Evolutionary conservation across 2,797 vertebrate species (phyloP), one percentile per base, ranked within the genome.

Genomic region (Coregonus suidteri): DNA sequence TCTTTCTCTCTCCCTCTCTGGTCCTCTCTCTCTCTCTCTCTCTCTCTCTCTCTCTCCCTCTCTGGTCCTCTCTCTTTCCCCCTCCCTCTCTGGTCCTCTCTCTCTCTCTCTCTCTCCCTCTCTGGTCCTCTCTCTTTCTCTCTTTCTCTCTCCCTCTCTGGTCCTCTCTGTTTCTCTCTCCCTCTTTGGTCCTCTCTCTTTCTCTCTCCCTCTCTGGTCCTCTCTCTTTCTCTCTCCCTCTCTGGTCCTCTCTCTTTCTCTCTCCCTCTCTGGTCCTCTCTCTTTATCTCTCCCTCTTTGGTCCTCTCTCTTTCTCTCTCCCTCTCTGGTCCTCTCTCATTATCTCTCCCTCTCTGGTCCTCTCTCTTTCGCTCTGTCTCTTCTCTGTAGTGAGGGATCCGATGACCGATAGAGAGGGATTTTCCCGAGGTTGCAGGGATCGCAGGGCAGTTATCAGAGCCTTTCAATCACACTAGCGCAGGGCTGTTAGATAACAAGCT

Each of bases 401-500:
- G 93, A 94, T 96, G 94, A 95, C 94, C 95, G 96, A 97, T 96
- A 95, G 83, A 59, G 87, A 92, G 86, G 86, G 87, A 93, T 93
- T 95, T 96, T 74, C 95, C 94, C 92, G 90, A 91, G 95, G 93
- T 93, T 93, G 90, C 89, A 90, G 88, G 93, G 92, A 93, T 94
- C 91, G 83, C 82, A 78, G 81, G 79, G 90, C 87, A 91, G 93
- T 90, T 96, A 96, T 96, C 96, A 95, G 88, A 91, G 90, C 89
- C 94, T 96, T 93, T 96, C 96, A 97, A 96, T 98, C 95, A 96
- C 93, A 92, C 88, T 88, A 88, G 87, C 74, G 52, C 35, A 86
- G 87, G 84, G 82, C 92, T 90, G 97, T 98, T 98, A 98, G 97
- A 98, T 98, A 98, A 97, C 93, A 91, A 91, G 88, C 91, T 93